Conservation (phyloP, 2,113 vertebrate species). For the Chascanopsetta lugubris region DNA sequence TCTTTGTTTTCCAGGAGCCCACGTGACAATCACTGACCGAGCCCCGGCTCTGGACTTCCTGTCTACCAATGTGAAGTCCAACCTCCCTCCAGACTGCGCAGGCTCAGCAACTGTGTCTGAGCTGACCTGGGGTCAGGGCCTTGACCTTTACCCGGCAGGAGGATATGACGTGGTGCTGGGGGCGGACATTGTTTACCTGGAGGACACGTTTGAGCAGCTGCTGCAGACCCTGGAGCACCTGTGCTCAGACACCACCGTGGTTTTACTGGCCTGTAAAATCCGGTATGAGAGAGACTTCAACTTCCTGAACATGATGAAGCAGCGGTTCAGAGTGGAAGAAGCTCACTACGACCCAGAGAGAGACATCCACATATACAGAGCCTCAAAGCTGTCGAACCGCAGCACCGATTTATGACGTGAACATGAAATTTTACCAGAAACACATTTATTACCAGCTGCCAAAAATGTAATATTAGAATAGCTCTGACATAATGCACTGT, state of each 20-base stretch:
- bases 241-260: slow-evolving; percentile 77
- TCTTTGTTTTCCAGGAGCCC: slow-evolving; percentile 80
- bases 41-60: slow-evolving; percentile 87
- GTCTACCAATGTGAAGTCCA: slow-evolving; percentile 86
- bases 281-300: slow-evolving; percentile 89
- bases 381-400: slow-evolving; percentile 66
- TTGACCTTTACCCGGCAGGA: slow-evolving; percentile 81
- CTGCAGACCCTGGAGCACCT: slow-evolving; percentile 88
- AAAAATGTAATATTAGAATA: slow-evolving; percentile 74
- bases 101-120: slow-evolving; percentile 83
- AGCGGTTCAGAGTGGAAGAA: slow-evolving; percentile 81
- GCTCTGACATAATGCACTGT: slow-evolving; percentile 74
- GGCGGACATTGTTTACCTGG: slow-evolving; percentile 94
- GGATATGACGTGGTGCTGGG: slow-evolving; percentile 90
- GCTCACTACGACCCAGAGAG: slow-evolving; percentile 86
- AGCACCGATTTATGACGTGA: slow-evolving; percentile 76
- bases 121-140: slow-evolving; percentile 89
- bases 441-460: slow-evolving; percentile 80
- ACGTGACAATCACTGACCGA: slow-evolving; percentile 92
- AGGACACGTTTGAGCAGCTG: slow-evolving; percentile 90
- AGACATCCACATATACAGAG: slow-evolving; percentile 90
- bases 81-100: slow-evolving; percentile 82
- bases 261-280: slow-evolving; percentile 91
- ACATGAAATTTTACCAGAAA: slow-evolving; percentile 62
- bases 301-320: slow-evolving; percentile 87